These are phyloP conservation scores for Sylvia atricapilla DNA, from an alignment of 2,113 vertebrate genomes.

Conservation along the genomic window DNA sequence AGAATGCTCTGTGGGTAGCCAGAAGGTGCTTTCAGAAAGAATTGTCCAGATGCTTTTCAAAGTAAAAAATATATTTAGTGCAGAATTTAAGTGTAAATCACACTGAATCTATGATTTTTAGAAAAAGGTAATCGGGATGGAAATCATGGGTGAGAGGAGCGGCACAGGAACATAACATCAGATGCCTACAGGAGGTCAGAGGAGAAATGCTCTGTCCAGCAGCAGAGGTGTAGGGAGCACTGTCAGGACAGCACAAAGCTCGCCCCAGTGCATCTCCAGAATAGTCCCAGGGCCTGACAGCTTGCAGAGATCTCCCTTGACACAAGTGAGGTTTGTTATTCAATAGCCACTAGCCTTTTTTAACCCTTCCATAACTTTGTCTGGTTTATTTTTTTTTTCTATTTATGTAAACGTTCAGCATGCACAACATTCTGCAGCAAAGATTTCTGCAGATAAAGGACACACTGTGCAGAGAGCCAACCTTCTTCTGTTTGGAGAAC, in stretches of 20 bases:
- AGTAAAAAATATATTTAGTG: slow-evolving; percentile 16
- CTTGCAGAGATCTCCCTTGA: not conserved
- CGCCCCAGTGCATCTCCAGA: not conserved
- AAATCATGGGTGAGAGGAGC: not conserved
- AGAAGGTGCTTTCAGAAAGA: slow-evolving; percentile 44
- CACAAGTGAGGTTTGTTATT: slow-evolving; percentile 23
- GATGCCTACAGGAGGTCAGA: not conserved
- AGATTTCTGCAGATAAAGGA: not conserved
- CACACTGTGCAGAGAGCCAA: not conserved
- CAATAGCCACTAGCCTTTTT: not conserved
- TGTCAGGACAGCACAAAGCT: not conserved
- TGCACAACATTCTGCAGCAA: not conserved
- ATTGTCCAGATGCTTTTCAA: not conserved
- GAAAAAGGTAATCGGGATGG: not conserved
- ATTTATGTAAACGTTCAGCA: not conserved
- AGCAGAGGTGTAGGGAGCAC: not conserved
- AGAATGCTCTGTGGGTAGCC: not conserved
- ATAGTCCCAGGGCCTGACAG: not conserved
- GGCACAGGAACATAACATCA: not conserved
- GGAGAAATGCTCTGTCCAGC: not conserved
- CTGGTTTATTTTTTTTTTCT: not conserved
- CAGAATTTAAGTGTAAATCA: not conserved
- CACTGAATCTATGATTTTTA: not conserved
- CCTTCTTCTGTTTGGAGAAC: not conserved
- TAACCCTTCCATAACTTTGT: not conserved